Evolutionary conservation across 37 sponge, comb jelly and placozoan genomes (phyloP), one percentile per base, ranked within the genome.

Genomic region (Ianthella basta): DNA sequence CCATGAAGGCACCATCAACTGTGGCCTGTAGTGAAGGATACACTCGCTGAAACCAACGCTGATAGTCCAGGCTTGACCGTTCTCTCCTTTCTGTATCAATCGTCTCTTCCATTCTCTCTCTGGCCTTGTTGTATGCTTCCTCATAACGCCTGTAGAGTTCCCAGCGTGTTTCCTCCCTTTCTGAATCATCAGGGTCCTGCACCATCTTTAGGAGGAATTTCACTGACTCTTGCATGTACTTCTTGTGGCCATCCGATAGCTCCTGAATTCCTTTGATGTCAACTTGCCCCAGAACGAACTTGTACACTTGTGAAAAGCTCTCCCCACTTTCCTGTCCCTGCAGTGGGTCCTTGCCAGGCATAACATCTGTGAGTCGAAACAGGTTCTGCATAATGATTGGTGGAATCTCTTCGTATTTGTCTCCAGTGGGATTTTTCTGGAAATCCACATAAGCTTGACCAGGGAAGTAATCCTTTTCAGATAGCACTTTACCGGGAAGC

Each of bases 401-500:
- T 32, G 90, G 90, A 82, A 50, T 86, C 86, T 41, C 72, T 87
- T 53, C 10, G 18, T 0, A 57, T 34, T 18, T 54, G 4, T 50
- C 79, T 29, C 68, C 29, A 44, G 6, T 44, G 18, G 36, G 63
- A 5, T 27, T 77, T 6, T 25, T 29, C 21, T 70, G 33, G 32
- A 77, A 60, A 0, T 66, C 79, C n/a, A 82, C 53, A 68, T 89
- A 89, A 23, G 57, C 82, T 4, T 54, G 21, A 20, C 90, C 90
- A 27, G 90, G 90, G 59, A 44, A 85, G 65, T 89, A 89, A 69
- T 89, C 90, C 56, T 68, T 79, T 27, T 82, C 80, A 59, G 64
- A 84, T 18, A 85, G 90, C 16, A 89, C 86, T 60, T 89, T 89
- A 12, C 90, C 90, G 0, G 90, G 90, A n/a, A 81, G 38, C 61